Evolutionary conservation across 2,113 vertebrate genomes (phyloP).

Genomic region (Isichthys henryi): DNA sequence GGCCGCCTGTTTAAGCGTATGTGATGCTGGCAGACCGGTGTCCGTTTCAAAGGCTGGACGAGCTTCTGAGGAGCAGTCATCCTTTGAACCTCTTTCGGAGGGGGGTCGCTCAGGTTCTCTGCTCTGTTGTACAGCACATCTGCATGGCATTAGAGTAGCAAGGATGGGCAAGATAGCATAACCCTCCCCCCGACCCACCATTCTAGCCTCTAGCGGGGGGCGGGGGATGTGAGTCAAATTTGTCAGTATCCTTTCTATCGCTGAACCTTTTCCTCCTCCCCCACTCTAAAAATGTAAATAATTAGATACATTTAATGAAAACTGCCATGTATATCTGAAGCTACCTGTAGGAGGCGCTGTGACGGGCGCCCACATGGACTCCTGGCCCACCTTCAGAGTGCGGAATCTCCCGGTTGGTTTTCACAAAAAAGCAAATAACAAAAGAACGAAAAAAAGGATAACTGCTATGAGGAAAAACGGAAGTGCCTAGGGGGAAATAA

Average conservation of each 20-base stretch:
- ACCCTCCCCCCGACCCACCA: background rate
- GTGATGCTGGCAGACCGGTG: background rate
- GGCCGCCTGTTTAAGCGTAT: background rate
- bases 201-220: background rate
- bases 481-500: background rate
- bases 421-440: background rate
- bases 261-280: background rate
- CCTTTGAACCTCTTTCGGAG: conserved; percentile 43
- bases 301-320: background rate
- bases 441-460: background rate
- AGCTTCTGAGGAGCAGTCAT: conserved; percentile 42
- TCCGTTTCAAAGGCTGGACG: conserved; percentile 47
- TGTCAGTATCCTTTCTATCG: background rate
- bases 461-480: background rate
- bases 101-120: conserved; percentile 24
- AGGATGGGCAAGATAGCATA: background rate
- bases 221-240: background rate
- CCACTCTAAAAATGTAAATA: background rate
- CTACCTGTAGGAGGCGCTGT: background rate
- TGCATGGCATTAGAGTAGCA: conserved; percentile 26
- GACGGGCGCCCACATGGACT: background rate
- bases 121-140: conserved; percentile 36
- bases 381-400: background rate
- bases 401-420: background rate
- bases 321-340: background rate